phyloP scores from a whole-genome alignment of 2,113 vertebrate species.

The Gasterosteus aculeatus region DNA sequence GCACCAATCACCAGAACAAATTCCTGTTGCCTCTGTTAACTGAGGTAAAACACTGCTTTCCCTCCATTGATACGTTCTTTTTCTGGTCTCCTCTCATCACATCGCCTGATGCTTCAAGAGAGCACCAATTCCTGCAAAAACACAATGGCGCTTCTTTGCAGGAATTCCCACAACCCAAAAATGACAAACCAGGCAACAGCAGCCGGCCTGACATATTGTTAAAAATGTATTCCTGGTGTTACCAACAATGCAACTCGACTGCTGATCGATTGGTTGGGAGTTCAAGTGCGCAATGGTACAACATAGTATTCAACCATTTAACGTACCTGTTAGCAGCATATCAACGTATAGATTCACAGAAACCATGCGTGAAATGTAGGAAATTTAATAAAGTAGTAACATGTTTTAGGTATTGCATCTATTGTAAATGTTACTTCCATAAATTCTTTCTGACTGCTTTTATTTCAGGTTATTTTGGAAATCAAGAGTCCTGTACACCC shows the following conservation, averaged over 20 bases:
- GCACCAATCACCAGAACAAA: no score
- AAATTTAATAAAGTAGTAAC: no score
- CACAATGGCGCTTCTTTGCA: slow-evolving; percentile 20
- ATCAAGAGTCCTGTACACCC: neutral
- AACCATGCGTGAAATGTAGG: no score
- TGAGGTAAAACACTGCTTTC: slow-evolving; percentile 7
- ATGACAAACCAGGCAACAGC: slow-evolving; percentile 9
- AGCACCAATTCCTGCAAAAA: neutral
- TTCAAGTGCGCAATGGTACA: neutral
- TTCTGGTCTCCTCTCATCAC: neutral
- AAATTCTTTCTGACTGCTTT: neutral
- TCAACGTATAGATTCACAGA: no score
- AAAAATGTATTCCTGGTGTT: neutral
- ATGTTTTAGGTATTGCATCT: neutral
- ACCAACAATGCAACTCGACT: neutral
- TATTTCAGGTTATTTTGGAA: neutral
- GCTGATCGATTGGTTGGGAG: neutral
- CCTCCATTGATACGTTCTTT: neutral
- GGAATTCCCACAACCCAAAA: slow-evolving; percentile 25
- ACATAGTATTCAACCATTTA: neutral
- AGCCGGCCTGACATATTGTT: neutral
- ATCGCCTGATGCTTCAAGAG: no score
- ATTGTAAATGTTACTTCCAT: neutral
- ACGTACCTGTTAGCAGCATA: no score
- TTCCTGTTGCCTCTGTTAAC: slow-evolving; percentile 17